Conservation (phyloP, 2,113 vertebrate genomes). For the Stomatorhinus ivindoensis region DNA sequence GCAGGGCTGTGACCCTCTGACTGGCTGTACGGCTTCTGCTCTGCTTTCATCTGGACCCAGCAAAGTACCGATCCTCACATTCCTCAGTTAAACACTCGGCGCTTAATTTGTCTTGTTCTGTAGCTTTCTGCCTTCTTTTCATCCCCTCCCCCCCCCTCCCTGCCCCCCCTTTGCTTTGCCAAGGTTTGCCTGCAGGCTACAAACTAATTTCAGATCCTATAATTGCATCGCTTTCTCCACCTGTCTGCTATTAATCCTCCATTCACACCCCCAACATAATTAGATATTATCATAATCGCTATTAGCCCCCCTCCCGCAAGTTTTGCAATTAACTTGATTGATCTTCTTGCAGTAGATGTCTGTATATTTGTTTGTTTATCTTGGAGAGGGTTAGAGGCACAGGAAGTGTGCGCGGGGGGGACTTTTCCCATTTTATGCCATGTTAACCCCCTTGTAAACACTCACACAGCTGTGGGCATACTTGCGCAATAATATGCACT, state of each 20-base stretch:
- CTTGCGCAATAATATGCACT: background rate
- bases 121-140: background rate
- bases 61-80: background rate
- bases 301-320: constrained; percentile 50
- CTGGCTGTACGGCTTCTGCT: background rate
- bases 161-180: constrained; percentile 29
- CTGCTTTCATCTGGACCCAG: background rate
- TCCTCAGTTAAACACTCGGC: background rate
- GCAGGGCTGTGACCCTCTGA: background rate
- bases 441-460: background rate
- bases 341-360: constrained; percentile 34
- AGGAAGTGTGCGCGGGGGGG: background rate
- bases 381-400: background rate
- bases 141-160: background rate
- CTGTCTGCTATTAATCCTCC: constrained; percentile 88
- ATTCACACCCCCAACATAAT: constrained; percentile 74
- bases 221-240: constrained; percentile 96
- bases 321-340: constrained; percentile 64
- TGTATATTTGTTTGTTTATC: constrained; percentile 1
- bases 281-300: constrained; percentile 70
- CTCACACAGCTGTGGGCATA: background rate
- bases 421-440: background rate
- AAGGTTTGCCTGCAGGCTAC: constrained; percentile 77
- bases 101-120: background rate
- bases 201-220: constrained; percentile 96